Percentiles rank a stretch among this genome's conserved stretches.
phyloP scores from a whole-genome alignment of 2,797 vertebrate species.

The Spinibarbus caldwelli region DNA sequence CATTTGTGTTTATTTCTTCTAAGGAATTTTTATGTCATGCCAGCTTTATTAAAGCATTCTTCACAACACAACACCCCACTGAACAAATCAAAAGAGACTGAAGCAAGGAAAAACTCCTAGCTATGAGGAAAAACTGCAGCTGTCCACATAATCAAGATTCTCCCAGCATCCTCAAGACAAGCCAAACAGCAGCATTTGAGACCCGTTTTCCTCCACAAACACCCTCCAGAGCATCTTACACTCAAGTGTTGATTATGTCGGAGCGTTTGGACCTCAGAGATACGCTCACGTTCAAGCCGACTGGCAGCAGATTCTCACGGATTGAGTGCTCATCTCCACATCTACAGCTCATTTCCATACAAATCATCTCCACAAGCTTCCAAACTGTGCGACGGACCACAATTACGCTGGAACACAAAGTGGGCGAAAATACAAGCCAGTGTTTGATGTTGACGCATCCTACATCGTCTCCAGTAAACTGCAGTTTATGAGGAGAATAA shows the following conservation, averaged over 20 bases:
- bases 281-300: not conserved
- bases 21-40: not conserved
- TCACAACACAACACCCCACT: not conserved
- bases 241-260: conserved; percentile 2
- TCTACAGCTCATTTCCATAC: conserved; percentile 42
- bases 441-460: not conserved
- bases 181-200: not conserved
- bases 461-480: not conserved
- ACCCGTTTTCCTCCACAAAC: not conserved
- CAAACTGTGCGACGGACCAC: not conserved
- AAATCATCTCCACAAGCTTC: conserved; percentile 20
- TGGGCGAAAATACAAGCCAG: not conserved
- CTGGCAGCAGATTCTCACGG: not conserved
- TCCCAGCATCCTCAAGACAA: not conserved
- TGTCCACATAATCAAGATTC: not conserved
- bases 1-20: not conserved
- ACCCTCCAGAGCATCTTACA: not conserved
- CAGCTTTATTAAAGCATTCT: not conserved
- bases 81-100: not conserved
- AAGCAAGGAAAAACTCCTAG: too few relatives aligned
- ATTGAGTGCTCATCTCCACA: conserved; percentile 25
- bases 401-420: not conserved
- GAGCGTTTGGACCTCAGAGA: not conserved
- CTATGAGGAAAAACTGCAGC: not conserved
- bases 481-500: not conserved